Evolutionary conservation across 2,797 vertebrate species (phyloP), one percentile per base, ranked within the genome.

Genomic region (Hippopotamyrus pictus): DNA sequence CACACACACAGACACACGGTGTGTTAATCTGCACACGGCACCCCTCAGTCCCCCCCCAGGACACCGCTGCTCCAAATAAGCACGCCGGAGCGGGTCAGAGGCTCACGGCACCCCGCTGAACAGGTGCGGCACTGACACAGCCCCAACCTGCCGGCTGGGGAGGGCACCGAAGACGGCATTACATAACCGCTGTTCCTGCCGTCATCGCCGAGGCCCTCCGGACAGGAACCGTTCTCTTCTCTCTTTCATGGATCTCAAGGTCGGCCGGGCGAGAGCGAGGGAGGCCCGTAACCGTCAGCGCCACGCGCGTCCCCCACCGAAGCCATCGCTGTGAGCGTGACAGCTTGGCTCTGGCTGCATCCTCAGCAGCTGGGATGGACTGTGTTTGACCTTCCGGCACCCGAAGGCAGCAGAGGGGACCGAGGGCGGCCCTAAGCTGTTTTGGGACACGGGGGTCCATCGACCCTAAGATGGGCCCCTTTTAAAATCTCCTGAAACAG

Each of bases 121-220:
- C 84, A 90, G 92, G 91, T 88, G 87, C 88, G 90, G 89, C 84
- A 84, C 92, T 94, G 93, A 93, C 93, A 93, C 91, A 93, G 91
- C 90, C 89, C 89, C 88, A 88, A 88, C 90, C 92, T 91, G 46
- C 41, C 14, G 44, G 90, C 89, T 86, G 89, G 93, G 90, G 88
- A 48, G 44, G 37, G 48, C 88, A 86, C 33, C 54, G 62, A 84
- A 89, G 59, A 88, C 62, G 88, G 69, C 90, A 88, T 93, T 93
- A 93, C 90, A 93, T 91, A 95, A 94, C 92, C 91, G 91, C 86
- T 90, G 88, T 91, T 91, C 91, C 88, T 65, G 62, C 90, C 94
- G 93, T 92, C 90, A 92, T 92, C 90, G 88, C 91, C 14, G 33
- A 86, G 62, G 46, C 84, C 12, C 59, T 73, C 11, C 0, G 37